phyloP scores from a whole-genome alignment of 2,797 vertebrate species.

The Epinephelus coioides region DNA sequence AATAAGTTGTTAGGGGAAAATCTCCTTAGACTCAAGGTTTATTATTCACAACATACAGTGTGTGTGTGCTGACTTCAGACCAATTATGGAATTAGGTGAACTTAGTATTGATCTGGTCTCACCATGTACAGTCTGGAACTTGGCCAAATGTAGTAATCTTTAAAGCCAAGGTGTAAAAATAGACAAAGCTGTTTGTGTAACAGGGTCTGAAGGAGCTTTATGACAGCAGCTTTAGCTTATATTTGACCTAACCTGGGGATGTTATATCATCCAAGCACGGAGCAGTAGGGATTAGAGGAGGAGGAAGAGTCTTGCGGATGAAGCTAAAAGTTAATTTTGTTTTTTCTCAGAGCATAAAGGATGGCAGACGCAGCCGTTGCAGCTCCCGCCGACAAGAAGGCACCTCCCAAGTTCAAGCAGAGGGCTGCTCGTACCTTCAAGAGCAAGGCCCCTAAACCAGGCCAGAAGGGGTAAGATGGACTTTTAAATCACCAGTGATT shows the following conservation, averaged over 20 bases:
- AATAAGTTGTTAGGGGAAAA: conserved; percentile 26
- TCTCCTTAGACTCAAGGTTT: conserved; percentile 15
- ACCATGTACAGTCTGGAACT: conserved; percentile 9
- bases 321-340: not conserved
- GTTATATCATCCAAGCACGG: conserved; percentile 37
- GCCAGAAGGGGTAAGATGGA: conserved; percentile 84
- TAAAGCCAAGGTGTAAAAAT: conserved; percentile 69
- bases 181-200: conserved; percentile 72
- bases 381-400: conserved; percentile 80
- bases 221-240: conserved; percentile 36
- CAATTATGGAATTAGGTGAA: conserved; percentile 40
- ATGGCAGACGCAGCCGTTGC: conserved; percentile 71
- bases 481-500: not conserved
- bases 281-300: conserved; percentile 19
- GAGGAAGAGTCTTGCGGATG: conserved; percentile 2
- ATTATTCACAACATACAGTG: not conserved
- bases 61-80: conserved; percentile 1
- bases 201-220: conserved; percentile 32
- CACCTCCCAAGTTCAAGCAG: conserved; percentile 88
- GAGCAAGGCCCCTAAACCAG: conserved; percentile 89
- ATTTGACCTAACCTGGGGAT: conserved; percentile 33
- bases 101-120: conserved; percentile 11
- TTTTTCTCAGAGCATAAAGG: conserved; percentile 32
- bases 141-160: conserved; percentile 58
- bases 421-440: conserved; percentile 87